Conservation (phyloP, 2,113 vertebrate genomes). For the Sardina pilchardus region DNA sequence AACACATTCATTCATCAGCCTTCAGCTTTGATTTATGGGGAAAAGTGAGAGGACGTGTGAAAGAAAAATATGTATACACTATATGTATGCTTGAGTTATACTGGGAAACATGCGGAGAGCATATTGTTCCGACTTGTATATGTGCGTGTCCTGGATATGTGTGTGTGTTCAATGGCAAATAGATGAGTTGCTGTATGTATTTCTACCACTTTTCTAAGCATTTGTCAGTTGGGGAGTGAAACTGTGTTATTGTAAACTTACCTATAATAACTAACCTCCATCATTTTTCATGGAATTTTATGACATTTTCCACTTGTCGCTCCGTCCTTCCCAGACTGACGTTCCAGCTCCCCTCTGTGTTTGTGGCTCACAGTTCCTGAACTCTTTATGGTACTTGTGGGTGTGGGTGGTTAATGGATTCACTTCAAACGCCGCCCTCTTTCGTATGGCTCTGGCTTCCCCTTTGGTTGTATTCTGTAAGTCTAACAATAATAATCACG, state of each 20-base stretch:
- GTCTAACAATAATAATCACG: constrained; percentile 43
- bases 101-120: not conserved
- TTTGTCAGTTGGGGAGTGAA: not conserved
- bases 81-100: not conserved
- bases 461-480: constrained; percentile 6
- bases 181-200: not conserved
- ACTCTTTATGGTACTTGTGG: constrained; percentile 36
- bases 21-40: constrained; percentile 28
- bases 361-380: constrained; percentile 8
- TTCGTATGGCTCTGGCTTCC: constrained; percentile 9
- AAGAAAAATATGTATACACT: constrained; percentile 10
- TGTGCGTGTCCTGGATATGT: not conserved
- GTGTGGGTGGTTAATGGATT: constrained; percentile 43
- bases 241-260: constrained; percentile 13
- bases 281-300: constrained; percentile 41
- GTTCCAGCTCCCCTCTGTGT: constrained; percentile 25
- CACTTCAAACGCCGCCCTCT: not conserved
- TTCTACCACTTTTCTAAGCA: not conserved
- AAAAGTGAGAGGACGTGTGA: constrained; percentile 3
- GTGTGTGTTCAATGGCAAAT: not conserved
- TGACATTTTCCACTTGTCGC: constrained; percentile 38
- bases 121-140: not conserved
- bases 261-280: constrained; percentile 22
- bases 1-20: constrained; percentile 43
- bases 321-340: not conserved